phyloP scores from a whole-genome alignment of 1,140 invertebrate genomes.

The Bathynomus jamesi region DNA sequence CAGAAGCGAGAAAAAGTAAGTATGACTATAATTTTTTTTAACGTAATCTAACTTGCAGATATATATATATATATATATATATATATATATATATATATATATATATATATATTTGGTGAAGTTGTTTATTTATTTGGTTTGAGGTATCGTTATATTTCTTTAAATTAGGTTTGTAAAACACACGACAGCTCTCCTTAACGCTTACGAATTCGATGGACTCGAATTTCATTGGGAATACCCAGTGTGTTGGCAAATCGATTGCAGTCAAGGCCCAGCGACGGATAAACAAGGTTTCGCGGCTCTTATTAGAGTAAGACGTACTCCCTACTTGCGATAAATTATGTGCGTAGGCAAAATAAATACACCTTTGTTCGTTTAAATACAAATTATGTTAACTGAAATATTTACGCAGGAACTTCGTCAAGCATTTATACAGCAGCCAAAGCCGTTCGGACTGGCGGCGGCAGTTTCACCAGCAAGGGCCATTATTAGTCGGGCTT shows the following conservation, averaged over 20 bases:
- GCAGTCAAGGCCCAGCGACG: constrained; percentile 62
- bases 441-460: constrained; percentile 61
- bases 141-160: no score
- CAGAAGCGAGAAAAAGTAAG: constrained; percentile 51
- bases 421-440: constrained; percentile 59
- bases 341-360: no score
- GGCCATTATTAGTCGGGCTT: constrained; percentile 74
- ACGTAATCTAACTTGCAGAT: no score
- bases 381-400: no score
- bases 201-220: constrained; percentile 68
- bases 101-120: no score
- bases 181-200: constrained; percentile 58
- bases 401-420: constrained; percentile 65
- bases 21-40: no score
- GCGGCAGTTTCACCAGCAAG: constrained; percentile 79
- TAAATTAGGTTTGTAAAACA: constrained; percentile 51
- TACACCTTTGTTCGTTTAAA: no score
- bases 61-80: no score
- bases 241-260: constrained; percentile 83
- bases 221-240: constrained; percentile 89
- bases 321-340: no score
- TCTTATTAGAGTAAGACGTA: constrained; percentile 62
- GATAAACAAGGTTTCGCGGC: constrained; percentile 70
- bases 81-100: no score
- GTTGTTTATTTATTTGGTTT: constrained; percentile 1